phyloP scores from a whole-genome alignment of 2,888 invertebrate genomes.

The Lochmaea crataegi region DNA sequence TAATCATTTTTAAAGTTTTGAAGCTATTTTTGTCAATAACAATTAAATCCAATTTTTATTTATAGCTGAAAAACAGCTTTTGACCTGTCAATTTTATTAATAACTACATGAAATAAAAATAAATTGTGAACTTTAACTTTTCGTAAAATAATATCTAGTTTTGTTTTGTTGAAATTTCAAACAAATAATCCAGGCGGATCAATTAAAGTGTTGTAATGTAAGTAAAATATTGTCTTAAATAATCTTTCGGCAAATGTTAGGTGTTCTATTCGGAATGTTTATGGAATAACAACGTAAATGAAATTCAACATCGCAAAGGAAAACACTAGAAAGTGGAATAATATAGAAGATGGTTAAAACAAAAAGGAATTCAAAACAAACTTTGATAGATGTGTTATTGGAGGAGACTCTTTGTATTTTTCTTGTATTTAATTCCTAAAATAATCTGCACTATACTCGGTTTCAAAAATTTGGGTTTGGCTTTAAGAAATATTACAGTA shows the following conservation, averaged over 20 bases:
- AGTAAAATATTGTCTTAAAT: neutral
- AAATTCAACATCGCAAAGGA: neutral
- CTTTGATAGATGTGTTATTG: neutral
- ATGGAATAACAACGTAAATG: constrained; percentile 6
- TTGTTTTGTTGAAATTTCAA: too few species aligned
- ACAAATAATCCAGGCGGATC: too few species aligned
- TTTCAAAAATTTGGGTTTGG: neutral
- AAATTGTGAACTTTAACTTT: too few species aligned
- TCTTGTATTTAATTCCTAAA: too few species aligned
- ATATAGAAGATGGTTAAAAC: neutral
- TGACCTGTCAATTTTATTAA: neutral
- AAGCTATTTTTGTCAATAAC: neutral
- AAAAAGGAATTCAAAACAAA: neutral
- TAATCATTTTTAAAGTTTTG: neutral
- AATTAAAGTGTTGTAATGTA: too few species aligned
- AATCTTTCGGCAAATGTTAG: neutral
- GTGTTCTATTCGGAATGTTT: neutral
- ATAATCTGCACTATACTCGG: neutral
- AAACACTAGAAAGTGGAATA: neutral
- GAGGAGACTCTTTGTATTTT: too few species aligned
- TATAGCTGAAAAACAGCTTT: neutral
- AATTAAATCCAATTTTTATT: neutral
- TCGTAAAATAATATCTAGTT: too few species aligned
- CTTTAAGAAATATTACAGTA: neutral
- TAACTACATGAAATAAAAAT: neutral